Evolutionary conservation across 2,113 vertebrate genomes (phyloP).

Genomic region (Barbus barbus): DNA sequence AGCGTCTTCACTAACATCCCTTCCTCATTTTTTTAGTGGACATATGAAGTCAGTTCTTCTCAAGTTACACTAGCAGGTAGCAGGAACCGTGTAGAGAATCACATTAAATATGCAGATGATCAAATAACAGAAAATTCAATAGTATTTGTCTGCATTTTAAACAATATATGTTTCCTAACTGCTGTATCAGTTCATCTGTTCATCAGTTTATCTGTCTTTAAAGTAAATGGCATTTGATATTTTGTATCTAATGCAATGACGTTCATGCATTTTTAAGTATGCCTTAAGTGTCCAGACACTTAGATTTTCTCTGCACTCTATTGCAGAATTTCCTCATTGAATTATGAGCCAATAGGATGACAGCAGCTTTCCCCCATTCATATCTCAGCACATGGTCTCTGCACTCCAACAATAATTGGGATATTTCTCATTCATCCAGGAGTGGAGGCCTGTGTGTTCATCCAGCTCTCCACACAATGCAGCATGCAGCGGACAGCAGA

Average conservation of each 20-base stretch:
- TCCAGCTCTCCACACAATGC: neutral
- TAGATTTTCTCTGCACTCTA: too few relatives aligned
- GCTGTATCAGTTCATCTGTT: too few relatives aligned
- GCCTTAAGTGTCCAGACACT: too few relatives aligned
- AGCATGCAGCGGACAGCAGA: neutral
- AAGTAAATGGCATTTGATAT: neutral
- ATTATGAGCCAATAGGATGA: neutral
- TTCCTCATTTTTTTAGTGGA: neutral
- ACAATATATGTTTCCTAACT: neutral
- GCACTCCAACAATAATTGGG: too few relatives aligned
- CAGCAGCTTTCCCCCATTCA: neutral
- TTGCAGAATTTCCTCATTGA: neutral
- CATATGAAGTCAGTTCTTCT: neutral
- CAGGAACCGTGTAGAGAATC: neutral
- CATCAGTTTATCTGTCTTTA: neutral
- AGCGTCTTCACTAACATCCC: neutral
- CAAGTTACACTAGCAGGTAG: neutral
- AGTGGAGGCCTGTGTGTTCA: neutral
- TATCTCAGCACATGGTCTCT: neutral
- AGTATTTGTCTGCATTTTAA: neutral
- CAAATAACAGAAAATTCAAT: neutral
- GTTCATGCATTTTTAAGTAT: neutral
- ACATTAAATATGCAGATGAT: neutral
- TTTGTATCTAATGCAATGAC: neutral
- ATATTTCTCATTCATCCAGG: constrained; percentile 19